Conservation (phyloP, 2,888 invertebrate species). For the Drosophila kokeensis region DNA sequence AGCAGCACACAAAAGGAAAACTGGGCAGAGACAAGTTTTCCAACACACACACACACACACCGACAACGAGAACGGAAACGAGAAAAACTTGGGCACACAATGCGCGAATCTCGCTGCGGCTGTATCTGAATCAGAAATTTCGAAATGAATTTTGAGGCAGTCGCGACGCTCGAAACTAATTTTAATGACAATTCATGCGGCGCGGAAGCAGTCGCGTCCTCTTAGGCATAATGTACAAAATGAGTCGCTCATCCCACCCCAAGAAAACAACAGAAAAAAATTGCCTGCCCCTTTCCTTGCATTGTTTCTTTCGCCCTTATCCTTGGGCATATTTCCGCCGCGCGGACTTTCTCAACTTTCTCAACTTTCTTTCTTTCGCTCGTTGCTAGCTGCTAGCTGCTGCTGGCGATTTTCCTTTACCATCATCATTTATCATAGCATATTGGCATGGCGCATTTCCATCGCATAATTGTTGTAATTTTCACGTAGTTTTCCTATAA, state of each 20-base stretch:
- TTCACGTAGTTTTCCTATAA: constrained; percentile 61
- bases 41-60: constrained; percentile 5
- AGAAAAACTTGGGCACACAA: constrained; percentile 68
- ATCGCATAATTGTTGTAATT: constrained; percentile 45
- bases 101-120: constrained; percentile 41
- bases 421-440: constrained; percentile 54
- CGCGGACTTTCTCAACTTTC: constrained; percentile 21
- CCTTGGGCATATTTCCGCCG: constrained; percentile 36
- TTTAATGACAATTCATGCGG: constrained; percentile 79
- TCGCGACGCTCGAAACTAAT: constrained; percentile 69
- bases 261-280: neutral
- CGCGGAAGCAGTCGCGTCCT: constrained; percentile 54
- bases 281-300: constrained; percentile 26
- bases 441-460: constrained; percentile 30
- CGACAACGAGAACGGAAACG: constrained; percentile 58
- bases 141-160: constrained; percentile 16
- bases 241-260: constrained; percentile 35
- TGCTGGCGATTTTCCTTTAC: constrained; percentile 10
- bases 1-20: constrained; percentile 48
- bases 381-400: neutral
- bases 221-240: constrained; percentile 46
- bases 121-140: constrained; percentile 28
- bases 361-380: neutral
- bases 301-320: constrained; percentile 10
- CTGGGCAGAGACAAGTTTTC: constrained; percentile 71